A percentile compares a stretch with the other conserved stretches of the same genome.
Conservation (phyloP, 2,797 vertebrate species). For the Allobates femoralis region DNA sequence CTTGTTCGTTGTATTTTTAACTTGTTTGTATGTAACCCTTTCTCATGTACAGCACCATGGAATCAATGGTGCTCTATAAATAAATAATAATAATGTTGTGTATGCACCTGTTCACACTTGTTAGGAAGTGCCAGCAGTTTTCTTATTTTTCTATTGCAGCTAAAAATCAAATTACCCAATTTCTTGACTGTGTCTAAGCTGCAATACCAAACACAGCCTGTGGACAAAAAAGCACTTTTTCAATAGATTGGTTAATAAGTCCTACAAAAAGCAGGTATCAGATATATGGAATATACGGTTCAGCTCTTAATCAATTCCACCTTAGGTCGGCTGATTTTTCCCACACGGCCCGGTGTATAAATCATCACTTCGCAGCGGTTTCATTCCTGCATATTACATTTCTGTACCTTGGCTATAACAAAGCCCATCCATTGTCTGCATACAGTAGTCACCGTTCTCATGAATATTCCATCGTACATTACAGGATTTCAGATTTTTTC, state of each 20-base stretch:
- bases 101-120: too few relatives aligned
- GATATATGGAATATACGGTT: not conserved
- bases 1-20: too few relatives aligned
- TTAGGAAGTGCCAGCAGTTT: too few relatives aligned
- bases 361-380: constrained; percentile 16
- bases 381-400: constrained; percentile 17
- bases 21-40: too few relatives aligned
- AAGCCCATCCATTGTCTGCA: constrained; percentile 20
- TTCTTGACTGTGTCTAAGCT: not conserved
- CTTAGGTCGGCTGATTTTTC: not conserved
- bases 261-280: not conserved
- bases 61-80: too few relatives aligned
- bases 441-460: constrained; percentile 20
- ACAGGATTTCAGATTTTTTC: constrained; percentile 16
- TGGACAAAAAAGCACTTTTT: not conserved
- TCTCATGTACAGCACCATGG: too few relatives aligned
- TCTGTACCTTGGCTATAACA: constrained; percentile 16
- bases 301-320: not conserved
- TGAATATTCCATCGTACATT: constrained; percentile 35
- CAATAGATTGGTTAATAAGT: not conserved
- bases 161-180: not conserved
- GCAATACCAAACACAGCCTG: not conserved
- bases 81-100: too few relatives aligned
- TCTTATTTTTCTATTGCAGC: too few relatives aligned
- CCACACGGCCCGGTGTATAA: not conserved